Evolutionary conservation across 2,888 invertebrate species (phyloP).

Genomic region (Melieria crassipennis): DNA sequence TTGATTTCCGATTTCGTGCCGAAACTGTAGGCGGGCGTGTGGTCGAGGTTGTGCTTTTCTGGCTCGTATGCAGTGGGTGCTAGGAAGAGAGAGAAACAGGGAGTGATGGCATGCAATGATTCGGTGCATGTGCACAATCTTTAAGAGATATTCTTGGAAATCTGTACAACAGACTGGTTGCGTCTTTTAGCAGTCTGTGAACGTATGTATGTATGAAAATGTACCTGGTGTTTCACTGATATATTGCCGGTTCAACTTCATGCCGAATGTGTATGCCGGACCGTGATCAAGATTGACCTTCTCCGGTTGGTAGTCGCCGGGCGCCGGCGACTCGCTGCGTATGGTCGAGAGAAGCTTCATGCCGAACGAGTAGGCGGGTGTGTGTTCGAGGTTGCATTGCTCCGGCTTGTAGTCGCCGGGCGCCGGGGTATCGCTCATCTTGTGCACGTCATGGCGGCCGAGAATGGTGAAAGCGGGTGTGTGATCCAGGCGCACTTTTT

Average conservation of each 20-base stretch:
- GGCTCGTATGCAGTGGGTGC: constrained; percentile 68
- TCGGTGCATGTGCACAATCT: no score
- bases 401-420: constrained; percentile 74
- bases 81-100: constrained; percentile 46
- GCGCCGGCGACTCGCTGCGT: constrained; percentile 67
- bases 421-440: constrained; percentile 68
- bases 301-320: constrained; percentile 71
- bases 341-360: constrained; percentile 66
- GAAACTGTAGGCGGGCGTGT: constrained; percentile 68
- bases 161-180: no score
- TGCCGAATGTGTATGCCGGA: constrained; percentile 78
- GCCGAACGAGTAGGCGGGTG: constrained; percentile 71
- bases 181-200: no score
- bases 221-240: constrained; percentile 73
- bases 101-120: no score
- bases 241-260: constrained; percentile 72
- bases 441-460: constrained; percentile 67
- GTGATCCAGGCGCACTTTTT: constrained; percentile 67
- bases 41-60: constrained; percentile 59
- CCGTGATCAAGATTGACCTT: constrained; percentile 69
- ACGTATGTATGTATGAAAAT: not conserved
- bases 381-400: constrained; percentile 64
- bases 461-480: constrained; percentile 69
- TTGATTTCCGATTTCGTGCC: constrained; percentile 65
- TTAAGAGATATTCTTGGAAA: no score